phyloP scores from a whole-genome alignment of 2,888 invertebrate species.

The Sminthurides aquaticus region DNA sequence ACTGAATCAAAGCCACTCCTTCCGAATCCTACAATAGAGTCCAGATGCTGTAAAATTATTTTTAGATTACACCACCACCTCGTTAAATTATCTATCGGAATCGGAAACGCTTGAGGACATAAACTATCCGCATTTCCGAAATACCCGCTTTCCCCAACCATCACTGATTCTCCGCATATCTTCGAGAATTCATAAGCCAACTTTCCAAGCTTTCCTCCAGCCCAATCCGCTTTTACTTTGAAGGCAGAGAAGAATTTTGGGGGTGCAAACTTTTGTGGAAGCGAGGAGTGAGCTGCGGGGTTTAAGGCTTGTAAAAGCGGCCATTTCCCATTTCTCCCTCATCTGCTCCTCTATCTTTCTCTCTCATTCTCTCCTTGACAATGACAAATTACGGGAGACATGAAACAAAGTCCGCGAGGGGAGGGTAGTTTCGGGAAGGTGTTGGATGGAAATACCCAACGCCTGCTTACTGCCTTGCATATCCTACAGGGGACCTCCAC shows the following conservation, averaged over 20 bases:
- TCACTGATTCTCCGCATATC: too few relatives aligned
- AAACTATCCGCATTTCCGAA: too few relatives aligned
- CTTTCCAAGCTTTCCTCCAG: too few relatives aligned
- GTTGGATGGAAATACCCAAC: background rate
- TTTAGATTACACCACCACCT: too few relatives aligned
- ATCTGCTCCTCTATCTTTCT: background rate
- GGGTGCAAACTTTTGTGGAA: constrained; percentile 14
- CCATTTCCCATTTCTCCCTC: constrained; percentile 8
- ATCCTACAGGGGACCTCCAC: background rate
- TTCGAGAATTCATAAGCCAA: too few relatives aligned
- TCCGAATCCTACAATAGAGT: too few relatives aligned
- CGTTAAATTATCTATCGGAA: too few relatives aligned
- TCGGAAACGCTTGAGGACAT: too few relatives aligned
- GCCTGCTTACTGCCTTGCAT: background rate
- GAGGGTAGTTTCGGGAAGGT: background rate
- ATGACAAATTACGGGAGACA: constrained; percentile 22
- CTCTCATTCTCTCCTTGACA: constrained; percentile 10
- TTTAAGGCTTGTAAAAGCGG: constrained; percentile 16
- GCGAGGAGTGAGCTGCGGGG: too few relatives aligned
- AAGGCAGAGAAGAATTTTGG: constrained; percentile 17
- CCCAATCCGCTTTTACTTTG: background rate
- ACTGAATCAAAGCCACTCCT: too few relatives aligned
- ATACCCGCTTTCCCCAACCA: too few relatives aligned
- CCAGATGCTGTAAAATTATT: too few relatives aligned
- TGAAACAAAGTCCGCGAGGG: constrained; percentile 17